Conservation (phyloP, 1,140 invertebrate species). For the Drosophila bifasciata region DNA sequence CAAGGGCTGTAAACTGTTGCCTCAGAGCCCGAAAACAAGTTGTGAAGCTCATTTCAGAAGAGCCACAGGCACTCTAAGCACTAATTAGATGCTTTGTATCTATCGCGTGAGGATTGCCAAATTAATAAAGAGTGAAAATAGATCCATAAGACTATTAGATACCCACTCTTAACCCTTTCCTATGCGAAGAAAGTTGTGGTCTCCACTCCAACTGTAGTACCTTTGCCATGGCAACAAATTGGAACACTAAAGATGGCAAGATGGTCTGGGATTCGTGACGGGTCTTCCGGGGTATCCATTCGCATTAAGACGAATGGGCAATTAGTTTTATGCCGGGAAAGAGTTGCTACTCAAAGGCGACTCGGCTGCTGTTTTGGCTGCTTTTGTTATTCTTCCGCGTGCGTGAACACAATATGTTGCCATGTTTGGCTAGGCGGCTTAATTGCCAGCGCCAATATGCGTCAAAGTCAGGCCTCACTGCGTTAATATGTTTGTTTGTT, state of each 20-base stretch:
- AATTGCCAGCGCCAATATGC: slow-evolving; percentile 73
- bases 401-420: slow-evolving; percentile 62
- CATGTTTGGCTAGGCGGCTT: slow-evolving; percentile 64
- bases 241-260: too few relatives aligned
- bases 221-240: too few relatives aligned
- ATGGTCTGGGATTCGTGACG: too few relatives aligned
- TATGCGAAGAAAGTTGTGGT: too few relatives aligned
- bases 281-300: too few relatives aligned
- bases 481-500: slow-evolving; percentile 56
- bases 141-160: neutral
- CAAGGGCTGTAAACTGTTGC: slow-evolving; percentile 48
- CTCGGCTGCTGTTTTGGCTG: neutral
- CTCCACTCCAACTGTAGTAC: too few relatives aligned
- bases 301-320: slow-evolving; percentile 26
- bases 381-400: slow-evolving; percentile 60
- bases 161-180: too few relatives aligned
- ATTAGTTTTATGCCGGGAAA: slow-evolving; percentile 29
- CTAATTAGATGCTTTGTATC: slow-evolving; percentile 34
- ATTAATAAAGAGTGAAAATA: neutral
- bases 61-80: slow-evolving; percentile 28
- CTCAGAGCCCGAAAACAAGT: slow-evolving; percentile 38
- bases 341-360: slow-evolving; percentile 6
- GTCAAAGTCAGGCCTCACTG: slow-evolving; percentile 51
- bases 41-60: slow-evolving; percentile 22
- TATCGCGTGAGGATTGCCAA: too few relatives aligned